phyloP scores from a whole-genome alignment of 2,113 vertebrate species.

The Alaudala cheleensis region DNA sequence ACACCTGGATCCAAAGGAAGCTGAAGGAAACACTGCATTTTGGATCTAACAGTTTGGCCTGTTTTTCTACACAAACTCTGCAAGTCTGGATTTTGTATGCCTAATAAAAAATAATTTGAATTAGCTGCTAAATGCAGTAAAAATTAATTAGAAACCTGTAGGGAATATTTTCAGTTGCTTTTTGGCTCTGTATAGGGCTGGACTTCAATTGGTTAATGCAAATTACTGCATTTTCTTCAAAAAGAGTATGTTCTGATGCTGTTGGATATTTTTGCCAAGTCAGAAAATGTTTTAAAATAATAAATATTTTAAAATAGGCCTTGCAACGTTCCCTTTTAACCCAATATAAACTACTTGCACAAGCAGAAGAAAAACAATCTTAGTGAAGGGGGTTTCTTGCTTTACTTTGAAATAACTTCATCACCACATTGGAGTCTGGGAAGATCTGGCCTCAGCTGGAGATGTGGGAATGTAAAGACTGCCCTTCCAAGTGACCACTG shows the following conservation, averaged over 20 bases:
- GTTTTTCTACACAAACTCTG: not conserved
- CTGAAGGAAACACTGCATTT: not conserved
- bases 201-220: not conserved
- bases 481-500: rapidly evolving
- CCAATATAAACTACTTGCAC: not conserved
- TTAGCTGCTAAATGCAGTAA: not conserved
- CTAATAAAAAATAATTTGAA: not conserved
- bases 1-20: not conserved
- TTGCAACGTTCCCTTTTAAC: not conserved
- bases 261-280: not conserved
- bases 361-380: not conserved
- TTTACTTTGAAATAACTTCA: not conserved
- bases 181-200: not conserved
- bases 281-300: not conserved
- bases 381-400: not conserved
- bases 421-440: not conserved
- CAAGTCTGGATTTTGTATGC: not conserved
- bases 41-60: not conserved
- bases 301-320: not conserved
- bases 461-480: not conserved
- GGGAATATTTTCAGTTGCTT: not conserved
- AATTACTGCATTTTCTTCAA: not conserved
- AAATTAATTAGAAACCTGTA: not conserved
- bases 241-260: not conserved
- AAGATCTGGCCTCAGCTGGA: not conserved